These are phyloP conservation scores for Columbina picui DNA, from an alignment of 2,113 vertebrate species.

Conservation along the genomic window DNA sequence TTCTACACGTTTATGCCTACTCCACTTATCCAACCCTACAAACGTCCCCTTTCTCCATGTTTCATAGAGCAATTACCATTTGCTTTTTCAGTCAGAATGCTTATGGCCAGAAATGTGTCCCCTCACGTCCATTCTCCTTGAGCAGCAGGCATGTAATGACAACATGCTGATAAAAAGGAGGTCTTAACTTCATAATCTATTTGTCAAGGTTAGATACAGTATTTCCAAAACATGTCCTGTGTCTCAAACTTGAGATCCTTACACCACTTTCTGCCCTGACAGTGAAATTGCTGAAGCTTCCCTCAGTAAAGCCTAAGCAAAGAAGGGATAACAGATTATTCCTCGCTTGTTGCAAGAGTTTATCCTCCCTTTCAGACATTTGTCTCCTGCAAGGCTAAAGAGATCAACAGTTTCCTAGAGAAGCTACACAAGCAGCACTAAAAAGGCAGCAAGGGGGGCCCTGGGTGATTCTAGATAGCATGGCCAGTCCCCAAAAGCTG, in stretches of 20 bases:
- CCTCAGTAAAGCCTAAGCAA: background rate
- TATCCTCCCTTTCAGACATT: background rate
- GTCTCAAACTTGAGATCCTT: background rate
- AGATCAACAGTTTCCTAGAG: background rate
- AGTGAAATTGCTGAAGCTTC: background rate
- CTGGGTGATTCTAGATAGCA: background rate
- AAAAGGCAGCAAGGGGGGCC: background rate
- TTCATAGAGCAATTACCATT: background rate
- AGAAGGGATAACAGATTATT: background rate
- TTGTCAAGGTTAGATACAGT: background rate
- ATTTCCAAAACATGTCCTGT: background rate
- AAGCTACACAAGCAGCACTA: background rate
- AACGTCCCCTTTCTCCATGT: background rate
- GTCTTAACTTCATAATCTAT: background rate
- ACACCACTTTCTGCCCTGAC: background rate
- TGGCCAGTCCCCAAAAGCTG: background rate
- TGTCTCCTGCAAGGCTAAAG: background rate
- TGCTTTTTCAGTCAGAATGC: slow-evolving; percentile 16
- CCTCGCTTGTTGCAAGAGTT: background rate
- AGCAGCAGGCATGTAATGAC: slow-evolving; percentile 9
- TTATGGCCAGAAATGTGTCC: background rate
- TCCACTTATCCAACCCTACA: background rate
- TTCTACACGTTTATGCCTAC: slow-evolving; percentile 6
- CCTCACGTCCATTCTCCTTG: slow-evolving; percentile 2
- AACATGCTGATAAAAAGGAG: slow-evolving; percentile 41